phyloP scores from a whole-genome alignment of 2,113 vertebrate genomes.

The Rhodinocichla rosea region DNA sequence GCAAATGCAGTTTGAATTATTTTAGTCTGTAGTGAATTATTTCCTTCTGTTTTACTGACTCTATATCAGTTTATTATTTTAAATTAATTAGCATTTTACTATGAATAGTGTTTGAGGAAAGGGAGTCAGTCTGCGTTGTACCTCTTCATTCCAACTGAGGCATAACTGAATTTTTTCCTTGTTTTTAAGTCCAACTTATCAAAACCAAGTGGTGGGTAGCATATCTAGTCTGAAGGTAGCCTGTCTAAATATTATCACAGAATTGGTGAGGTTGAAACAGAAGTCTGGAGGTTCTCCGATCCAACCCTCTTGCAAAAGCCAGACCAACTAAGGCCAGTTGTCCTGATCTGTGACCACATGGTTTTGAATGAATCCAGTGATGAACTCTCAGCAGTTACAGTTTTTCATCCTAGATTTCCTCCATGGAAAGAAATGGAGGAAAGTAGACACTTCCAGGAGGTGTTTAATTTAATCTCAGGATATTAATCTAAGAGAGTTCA shows the following conservation, averaged over 20 bases:
- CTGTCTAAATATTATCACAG: not conserved
- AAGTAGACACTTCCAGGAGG: not conserved
- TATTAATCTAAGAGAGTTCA: not conserved
- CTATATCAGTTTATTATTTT: not conserved
- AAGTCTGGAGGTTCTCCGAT: not conserved
- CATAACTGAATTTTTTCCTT: not conserved
- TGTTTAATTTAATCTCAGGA: not conserved
- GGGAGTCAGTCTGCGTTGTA: not conserved
- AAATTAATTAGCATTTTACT: not conserved
- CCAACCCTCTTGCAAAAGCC: not conserved
- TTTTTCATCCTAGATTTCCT: not conserved
- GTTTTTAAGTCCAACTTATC: not conserved
- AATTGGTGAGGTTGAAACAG: not conserved
- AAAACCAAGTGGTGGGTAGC: not conserved
- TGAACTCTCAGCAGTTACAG: not conserved
- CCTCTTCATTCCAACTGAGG: not conserved
- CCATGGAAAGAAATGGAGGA: not conserved
- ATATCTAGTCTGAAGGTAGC: not conserved
- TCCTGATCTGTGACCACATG: not conserved
- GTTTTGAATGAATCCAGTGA: not conserved
- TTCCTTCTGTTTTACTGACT: not conserved
- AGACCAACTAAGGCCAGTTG: fast-evolving
- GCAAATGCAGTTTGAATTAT: not conserved
- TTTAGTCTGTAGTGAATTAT: not conserved
- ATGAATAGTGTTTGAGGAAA: not conserved